Percentiles rank a stretch among this genome's conserved stretches.
Evolutionary conservation across 2,113 vertebrate genomes (phyloP).

Genomic region (Micronycteris hirsuta): DNA sequence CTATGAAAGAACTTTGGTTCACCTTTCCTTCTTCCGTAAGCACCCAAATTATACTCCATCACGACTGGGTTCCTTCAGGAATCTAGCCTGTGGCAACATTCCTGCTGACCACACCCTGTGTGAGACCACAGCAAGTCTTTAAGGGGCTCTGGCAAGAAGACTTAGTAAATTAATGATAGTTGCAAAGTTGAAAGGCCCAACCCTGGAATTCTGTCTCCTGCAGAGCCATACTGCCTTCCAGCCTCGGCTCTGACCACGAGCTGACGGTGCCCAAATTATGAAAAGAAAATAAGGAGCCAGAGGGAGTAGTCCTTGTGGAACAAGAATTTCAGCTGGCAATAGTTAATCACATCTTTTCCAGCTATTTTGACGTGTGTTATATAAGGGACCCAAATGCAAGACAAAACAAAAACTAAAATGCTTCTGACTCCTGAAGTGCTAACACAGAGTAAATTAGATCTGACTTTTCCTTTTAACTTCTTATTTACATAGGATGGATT

Average conservation of each 20-base stretch:
- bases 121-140: neutral
- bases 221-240: neutral
- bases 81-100: neutral
- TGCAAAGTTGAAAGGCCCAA: neutral
- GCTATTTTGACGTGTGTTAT: constrained; percentile 56
- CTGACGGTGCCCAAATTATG: neutral
- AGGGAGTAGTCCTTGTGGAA: constrained; percentile 36
- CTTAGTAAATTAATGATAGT: neutral
- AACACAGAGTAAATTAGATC: constrained; percentile 28
- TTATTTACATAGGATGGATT: constrained; percentile 43
- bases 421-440: constrained; percentile 35
- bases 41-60: neutral
- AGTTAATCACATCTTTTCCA: constrained; percentile 50
- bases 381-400: constrained; percentile 48
- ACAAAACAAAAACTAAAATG: constrained; percentile 63
- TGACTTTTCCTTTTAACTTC: constrained; percentile 53
- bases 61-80: neutral
- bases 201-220: neutral
- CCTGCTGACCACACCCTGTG: constrained; percentile 26
- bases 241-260: neutral
- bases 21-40: neutral
- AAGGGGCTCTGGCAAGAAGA: neutral
- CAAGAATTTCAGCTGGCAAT: constrained; percentile 51
- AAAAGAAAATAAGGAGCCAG: constrained; percentile 44
- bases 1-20: neutral